phyloP scores from a whole-genome alignment of 2,797 vertebrate species.

The Labeo calbasu region DNA sequence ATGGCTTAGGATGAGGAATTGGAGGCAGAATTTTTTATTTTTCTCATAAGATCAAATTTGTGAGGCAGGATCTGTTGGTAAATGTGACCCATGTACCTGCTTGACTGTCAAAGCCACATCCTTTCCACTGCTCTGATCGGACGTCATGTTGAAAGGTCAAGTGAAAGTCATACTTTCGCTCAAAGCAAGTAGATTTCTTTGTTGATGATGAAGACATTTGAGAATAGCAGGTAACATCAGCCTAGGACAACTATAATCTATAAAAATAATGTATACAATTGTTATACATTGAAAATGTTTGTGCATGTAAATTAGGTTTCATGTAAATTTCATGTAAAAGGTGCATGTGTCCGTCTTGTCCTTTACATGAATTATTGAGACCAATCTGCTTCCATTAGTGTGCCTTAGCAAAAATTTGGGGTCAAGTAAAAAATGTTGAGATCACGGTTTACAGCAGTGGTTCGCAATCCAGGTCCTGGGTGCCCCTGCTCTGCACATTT shows the following conservation, averaged over 20 bases:
- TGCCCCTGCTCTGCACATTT: too few relatives aligned
- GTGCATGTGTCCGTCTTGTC: not conserved
- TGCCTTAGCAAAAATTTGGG: not conserved
- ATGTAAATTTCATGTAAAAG: not conserved
- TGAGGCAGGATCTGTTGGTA: not conserved
- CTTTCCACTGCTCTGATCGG: not conserved
- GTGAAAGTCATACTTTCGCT: constrained; percentile 27
- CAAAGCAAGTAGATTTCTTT: not conserved
- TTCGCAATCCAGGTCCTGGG: too few relatives aligned
- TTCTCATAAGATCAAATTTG: not conserved
- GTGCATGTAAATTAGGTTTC: not conserved
- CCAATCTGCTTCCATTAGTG: not conserved
- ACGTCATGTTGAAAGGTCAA: constrained; percentile 22
- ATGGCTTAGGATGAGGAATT: not conserved
- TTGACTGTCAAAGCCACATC: constrained; percentile 15
- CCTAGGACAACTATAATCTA: not conserved
- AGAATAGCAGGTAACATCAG: not conserved
- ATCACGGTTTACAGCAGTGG: not conserved
- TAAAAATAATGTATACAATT: not conserved
- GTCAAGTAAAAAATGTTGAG: not conserved
- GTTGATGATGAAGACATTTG: constrained; percentile 3
- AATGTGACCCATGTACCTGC: not conserved
- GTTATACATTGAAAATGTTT: too few relatives aligned
- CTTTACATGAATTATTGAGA: not conserved
- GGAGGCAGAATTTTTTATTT: constrained; percentile 4